Base-by-base conservation (phyloP, 2,113 vertebrate genomes). In the Candoia aspera region DNA sequence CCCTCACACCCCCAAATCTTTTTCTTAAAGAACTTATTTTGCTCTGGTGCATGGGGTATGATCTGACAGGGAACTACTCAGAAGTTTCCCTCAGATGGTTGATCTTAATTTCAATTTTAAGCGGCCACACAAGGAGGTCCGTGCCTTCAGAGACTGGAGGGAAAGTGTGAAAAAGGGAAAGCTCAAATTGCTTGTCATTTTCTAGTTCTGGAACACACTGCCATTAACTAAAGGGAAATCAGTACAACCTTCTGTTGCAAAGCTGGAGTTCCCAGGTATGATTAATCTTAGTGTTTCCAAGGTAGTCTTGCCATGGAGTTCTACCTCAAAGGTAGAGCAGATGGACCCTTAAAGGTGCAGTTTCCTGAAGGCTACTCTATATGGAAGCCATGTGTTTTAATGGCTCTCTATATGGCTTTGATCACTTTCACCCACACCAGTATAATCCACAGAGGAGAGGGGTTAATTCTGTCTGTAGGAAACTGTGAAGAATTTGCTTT, bases 101-200 rank as follows among this genome's bases (percentile, higher is more conserved):
- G 54, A 64, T 94, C 94, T 95, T 60, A 33, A 0, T 57, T 90
- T 92, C 95, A 92, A 13, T 13, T n/a, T 92, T 57, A 46, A 53
- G 8, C 21, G 1, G 8, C 24, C 0, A 0, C 42, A 58, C 53
- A 42, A 2, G 17, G 68, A 49, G 54, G 42, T 58, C 86, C 19
- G 9, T 37, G 55, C 59, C 92, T 90, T 94, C 91, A 86, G 33
- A 42, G 92, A 92, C 88, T 0, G 8, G 55, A 85, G 85, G 58
- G 64, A 46, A 49, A 1, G 49, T 91, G 79, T 92, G 93, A 0
- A 85, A 0, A 84, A 10, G 1, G 57, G 42, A 73, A 2, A 53
- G 3, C n/a, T 29, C 26, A 6, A 59, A 26, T 54, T 23, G 73
- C 46, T 53, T 46, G 21, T 33, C 24, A 17, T 54, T 89, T 62